These are phyloP conservation scores for Pentalonia nigronervosa DNA, from an alignment of 1,140 invertebrate genomes.

Conservation along the genomic window DNA sequence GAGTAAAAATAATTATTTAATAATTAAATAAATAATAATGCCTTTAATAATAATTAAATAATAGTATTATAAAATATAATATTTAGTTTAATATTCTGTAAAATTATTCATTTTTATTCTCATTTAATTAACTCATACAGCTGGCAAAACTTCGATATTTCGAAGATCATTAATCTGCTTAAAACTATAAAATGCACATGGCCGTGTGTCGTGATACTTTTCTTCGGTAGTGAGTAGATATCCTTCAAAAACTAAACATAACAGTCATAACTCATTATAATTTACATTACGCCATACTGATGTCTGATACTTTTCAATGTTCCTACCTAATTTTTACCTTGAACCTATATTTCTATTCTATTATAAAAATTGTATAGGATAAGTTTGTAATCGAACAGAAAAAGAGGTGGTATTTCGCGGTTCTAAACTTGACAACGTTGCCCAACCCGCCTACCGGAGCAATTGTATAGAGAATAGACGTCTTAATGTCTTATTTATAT, in stretches of 20 bases:
- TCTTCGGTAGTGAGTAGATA: background rate
- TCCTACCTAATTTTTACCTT: conserved; percentile 34
- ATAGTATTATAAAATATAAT: background rate
- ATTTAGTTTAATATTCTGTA: background rate
- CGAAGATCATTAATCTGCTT: background rate
- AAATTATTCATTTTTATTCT: background rate
- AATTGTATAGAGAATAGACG: background rate
- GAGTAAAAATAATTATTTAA: background rate
- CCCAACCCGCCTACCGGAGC: conserved; percentile 4
- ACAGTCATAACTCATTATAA: background rate
- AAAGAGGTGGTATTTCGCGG: conserved; percentile 15
- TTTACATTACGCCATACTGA: background rate
- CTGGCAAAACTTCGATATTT: background rate
- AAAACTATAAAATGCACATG: background rate
- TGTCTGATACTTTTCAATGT: background rate
- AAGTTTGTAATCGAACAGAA: conserved; percentile 2
- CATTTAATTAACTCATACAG: background rate
- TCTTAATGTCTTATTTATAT: conserved; percentile 36
- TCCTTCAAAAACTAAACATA: conserved; percentile 16
- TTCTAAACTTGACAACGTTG: conserved; percentile 14
- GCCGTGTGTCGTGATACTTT: background rate
- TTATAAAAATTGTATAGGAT: background rate
- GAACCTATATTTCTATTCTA: conserved; percentile 26
- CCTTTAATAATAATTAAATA: too few relatives aligned
- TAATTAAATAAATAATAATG: background rate